phyloP scores from a whole-genome alignment of 2,797 vertebrate species.

The Vipera latastei region DNA sequence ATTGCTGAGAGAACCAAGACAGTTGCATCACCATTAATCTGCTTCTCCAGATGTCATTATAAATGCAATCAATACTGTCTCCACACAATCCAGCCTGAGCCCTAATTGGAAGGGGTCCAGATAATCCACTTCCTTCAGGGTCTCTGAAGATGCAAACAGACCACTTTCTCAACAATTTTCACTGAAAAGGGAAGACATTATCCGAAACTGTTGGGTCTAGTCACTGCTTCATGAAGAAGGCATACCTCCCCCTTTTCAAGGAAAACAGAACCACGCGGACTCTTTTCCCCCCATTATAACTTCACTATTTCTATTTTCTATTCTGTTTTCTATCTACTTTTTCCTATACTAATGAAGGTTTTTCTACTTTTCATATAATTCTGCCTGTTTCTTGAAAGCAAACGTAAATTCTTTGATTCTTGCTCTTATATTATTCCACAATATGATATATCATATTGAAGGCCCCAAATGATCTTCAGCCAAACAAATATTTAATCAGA shows the following conservation, averaged over 20 bases:
- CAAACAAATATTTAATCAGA: not conserved
- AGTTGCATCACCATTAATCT: not conserved
- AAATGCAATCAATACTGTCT: not conserved
- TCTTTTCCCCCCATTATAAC: not conserved
- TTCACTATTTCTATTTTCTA: not conserved
- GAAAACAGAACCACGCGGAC: not conserved
- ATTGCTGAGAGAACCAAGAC: not conserved
- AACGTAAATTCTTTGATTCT: not conserved
- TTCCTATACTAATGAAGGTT: not conserved
- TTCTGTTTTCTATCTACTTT: not conserved
- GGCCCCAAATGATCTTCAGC: not conserved
- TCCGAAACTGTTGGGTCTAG: not conserved
- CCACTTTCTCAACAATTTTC: not conserved
- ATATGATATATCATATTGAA: not conserved
- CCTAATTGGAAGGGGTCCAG: not conserved
- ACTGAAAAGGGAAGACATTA: not conserved
- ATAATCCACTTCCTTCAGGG: not conserved
- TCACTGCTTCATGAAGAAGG: not conserved
- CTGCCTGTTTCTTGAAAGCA: not conserved
- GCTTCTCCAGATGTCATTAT: not conserved
- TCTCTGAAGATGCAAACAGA: not conserved
- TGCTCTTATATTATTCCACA: not conserved
- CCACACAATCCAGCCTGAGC: not conserved
- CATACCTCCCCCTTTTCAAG: not conserved
- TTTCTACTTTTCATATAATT: not conserved